Conservation (phyloP, 2,888 invertebrate species). For the Cenopis cana region DNA sequence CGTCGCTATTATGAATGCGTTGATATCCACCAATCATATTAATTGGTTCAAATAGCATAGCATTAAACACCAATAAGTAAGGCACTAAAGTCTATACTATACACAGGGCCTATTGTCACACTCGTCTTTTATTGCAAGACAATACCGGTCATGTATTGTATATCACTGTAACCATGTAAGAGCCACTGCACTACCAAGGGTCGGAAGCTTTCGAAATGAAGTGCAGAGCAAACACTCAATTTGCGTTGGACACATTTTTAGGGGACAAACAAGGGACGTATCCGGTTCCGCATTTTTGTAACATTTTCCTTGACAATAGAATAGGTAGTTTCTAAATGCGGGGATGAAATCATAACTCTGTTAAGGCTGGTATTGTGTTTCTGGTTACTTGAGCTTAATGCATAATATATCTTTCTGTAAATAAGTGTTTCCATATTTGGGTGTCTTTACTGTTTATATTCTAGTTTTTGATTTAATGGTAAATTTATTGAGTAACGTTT, state of each 20-base stretch:
- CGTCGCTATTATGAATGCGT: no score
- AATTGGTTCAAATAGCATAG: no score
- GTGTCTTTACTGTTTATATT: not conserved
- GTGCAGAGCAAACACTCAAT: constrained; percentile 77
- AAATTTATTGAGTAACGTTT: no score
- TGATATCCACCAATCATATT: no score
- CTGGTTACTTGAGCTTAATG: constrained; percentile 33
- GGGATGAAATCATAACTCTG: constrained; percentile 35
- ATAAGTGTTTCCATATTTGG: not conserved
- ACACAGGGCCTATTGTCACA: not conserved
- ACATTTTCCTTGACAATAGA: constrained; percentile 44
- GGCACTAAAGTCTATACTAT: not conserved
- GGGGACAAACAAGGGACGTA: constrained; percentile 52
- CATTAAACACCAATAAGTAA: constrained; percentile 18
- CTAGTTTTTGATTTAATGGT: not conserved
- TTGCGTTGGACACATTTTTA: constrained; percentile 62
- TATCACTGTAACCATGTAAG: constrained; percentile 16
- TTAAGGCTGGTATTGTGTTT: constrained; percentile 28
- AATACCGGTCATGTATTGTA: constrained; percentile 22
- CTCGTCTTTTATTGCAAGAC: constrained; percentile 12
- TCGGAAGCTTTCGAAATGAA: constrained; percentile 75
- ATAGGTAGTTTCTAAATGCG: constrained; percentile 37
- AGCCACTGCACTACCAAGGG: constrained; percentile 51
- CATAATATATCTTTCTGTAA: not conserved
- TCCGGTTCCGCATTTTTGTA: constrained; percentile 47